These are phyloP conservation scores for Rhogogaster chlorosoma DNA, from an alignment of 2,888 invertebrate genomes.

Conservation along the genomic window DNA sequence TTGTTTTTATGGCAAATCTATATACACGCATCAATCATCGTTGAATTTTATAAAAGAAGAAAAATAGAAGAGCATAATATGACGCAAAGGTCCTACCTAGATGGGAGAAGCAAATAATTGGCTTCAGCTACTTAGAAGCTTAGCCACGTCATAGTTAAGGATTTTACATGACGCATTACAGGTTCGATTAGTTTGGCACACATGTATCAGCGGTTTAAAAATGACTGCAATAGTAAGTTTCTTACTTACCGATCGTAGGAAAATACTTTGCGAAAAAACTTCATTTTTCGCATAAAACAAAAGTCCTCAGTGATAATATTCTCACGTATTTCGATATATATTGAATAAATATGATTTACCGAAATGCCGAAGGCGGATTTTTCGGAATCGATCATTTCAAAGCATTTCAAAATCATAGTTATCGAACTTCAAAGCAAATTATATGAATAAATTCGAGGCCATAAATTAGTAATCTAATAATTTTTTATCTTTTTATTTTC, in stretches of 20 bases:
- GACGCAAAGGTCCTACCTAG: background rate
- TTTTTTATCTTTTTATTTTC: background rate
- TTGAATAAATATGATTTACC: background rate
- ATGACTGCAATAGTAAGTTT: background rate
- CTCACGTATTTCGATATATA: background rate
- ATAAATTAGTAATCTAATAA: background rate
- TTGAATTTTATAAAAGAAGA: background rate
- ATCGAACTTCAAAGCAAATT: background rate
- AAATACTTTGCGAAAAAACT: background rate
- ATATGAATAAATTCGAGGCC: background rate
- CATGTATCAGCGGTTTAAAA: background rate
- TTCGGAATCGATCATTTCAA: background rate
- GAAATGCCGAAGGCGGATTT: background rate
- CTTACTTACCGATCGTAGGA: slow-evolving; percentile 23
- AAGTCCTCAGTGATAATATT: background rate
- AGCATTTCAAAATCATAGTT: background rate
- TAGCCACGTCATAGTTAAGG: background rate
- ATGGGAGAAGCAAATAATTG: background rate
- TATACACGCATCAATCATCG: background rate
- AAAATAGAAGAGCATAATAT: background rate
- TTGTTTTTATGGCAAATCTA: background rate
- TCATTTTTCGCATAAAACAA: background rate
- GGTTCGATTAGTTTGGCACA: background rate
- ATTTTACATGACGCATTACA: slow-evolving; percentile 12
- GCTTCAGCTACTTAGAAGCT: background rate